Base-by-base conservation (phyloP, 2,888 invertebrate species). In the Pammene fasciana region DNA sequence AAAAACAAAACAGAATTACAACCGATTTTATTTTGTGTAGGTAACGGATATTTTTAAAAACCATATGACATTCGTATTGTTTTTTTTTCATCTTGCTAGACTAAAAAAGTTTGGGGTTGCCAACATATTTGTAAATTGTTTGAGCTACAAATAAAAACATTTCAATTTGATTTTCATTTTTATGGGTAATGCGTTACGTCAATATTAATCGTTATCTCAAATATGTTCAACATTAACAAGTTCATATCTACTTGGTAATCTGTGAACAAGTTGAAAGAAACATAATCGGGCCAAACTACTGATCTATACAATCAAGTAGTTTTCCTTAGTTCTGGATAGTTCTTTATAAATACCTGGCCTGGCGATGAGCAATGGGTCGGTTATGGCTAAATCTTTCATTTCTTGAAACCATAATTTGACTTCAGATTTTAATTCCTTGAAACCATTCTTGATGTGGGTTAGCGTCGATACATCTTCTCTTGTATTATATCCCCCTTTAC, bases 341-440 rank as follows among this genome's bases (percentile, higher is more conserved):
- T 9, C 7, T 0, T 9, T 5, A 38, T 38, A 79, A 82, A 10
- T 59, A 90, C 94, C 95, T 78, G 94, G 92, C 77, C 92, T 83
- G 38, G 91, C 84, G 73, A 91, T 76, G 87, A 95, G 72, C 11
- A 94, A 78, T 0, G 95, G 95, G 87, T 97, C 96, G 52, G 90
- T 89, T 76, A 93, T 91, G 11, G 95, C 82, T 66, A 92, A 88
- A 68, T 96, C 95, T 75, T 94, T 94, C 0, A 95, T 80, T 93
- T 97, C 97, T 73, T 95, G 82, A 45, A 89, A 89, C 89, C 95
- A 95, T 43, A 97, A 75, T 54, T 90, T 87, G 0, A 95, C 88
- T 89, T 97, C 97, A 6, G 89, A 72, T 79, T 95, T 95, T 0
- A 97, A 79, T 76, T 95, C 94, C 72, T 94, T 93, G 13, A 95